Conservation (phyloP, 2,113 vertebrate species). For the Elachura formosa region DNA sequence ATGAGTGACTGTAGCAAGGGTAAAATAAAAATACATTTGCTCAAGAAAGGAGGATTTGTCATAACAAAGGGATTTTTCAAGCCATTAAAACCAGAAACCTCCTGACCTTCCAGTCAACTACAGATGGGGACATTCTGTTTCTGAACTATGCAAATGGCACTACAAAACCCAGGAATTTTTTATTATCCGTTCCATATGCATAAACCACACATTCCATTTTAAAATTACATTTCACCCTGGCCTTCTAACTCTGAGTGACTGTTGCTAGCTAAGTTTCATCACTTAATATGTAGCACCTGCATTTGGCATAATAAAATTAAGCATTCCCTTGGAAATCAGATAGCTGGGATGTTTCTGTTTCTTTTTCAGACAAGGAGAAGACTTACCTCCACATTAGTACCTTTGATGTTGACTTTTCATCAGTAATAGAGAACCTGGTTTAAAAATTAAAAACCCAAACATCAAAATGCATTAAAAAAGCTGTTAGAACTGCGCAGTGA, state of each 20-base stretch:
- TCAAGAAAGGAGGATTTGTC: constrained; percentile 6
- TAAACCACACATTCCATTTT: constrained; percentile 6
- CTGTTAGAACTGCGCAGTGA: background rate
- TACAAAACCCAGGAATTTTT: constrained; percentile 17
- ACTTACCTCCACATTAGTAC: constrained; percentile 42
- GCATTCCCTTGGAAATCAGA: constrained; percentile 66
- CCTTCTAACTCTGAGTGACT: constrained; percentile 40
- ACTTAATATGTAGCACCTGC: constrained; percentile 15
- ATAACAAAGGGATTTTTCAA: constrained; percentile 15
- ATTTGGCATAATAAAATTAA: constrained; percentile 63
- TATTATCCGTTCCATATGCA: constrained; percentile 51
- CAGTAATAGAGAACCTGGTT: constrained; percentile 44
- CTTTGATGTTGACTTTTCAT: constrained; percentile 66
- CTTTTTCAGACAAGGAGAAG: constrained; percentile 48
- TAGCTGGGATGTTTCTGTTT: constrained; percentile 37
- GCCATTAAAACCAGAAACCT: constrained; percentile 28
- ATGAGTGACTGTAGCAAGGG: background rate
- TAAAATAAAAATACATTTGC: constrained; percentile 12
- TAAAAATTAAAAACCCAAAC: constrained; percentile 67
- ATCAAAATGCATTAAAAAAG: constrained; percentile 46
- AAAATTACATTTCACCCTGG: constrained; percentile 19
- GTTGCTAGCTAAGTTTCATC: constrained; percentile 14
- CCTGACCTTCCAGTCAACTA: constrained; percentile 9
- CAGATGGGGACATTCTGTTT: background rate
- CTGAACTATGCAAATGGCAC: constrained; percentile 46